A percentile compares a stretch with the other conserved stretches of the same genome.
Evolutionary conservation across 2,797 vertebrate species (phyloP).

Genomic region (Argya squamiceps): DNA sequence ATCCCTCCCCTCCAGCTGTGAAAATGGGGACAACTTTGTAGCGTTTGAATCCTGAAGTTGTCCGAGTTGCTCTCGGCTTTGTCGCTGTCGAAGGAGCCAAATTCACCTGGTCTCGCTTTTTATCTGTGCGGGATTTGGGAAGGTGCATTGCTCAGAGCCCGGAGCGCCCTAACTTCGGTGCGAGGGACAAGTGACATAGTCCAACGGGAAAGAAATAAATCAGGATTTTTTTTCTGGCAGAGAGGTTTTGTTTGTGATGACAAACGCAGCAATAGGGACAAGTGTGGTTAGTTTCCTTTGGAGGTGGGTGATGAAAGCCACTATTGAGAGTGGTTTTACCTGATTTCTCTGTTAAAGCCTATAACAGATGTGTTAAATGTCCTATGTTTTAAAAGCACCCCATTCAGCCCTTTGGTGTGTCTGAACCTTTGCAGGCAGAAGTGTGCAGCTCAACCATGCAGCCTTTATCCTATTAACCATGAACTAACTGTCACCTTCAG

Average conservation of each 20-base stretch:
- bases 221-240: background rate
- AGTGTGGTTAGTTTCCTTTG: background rate
- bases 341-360: constrained; percentile 52
- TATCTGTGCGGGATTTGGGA: background rate
- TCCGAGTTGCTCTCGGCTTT: background rate
- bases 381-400: constrained; percentile 79
- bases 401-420: constrained; percentile 82
- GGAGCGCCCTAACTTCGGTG: fast-evolving
- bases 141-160: fast-evolving
- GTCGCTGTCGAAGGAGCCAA: fast-evolving
- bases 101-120: background rate
- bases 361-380: constrained; percentile 97
- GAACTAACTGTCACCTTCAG: constrained; percentile 98
- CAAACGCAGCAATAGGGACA: background rate
- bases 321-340: constrained; percentile 28
- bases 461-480: constrained; percentile 97
- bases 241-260: background rate
- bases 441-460: constrained; percentile 85
- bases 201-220: background rate
- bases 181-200: background rate
- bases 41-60: background rate
- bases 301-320: background rate
- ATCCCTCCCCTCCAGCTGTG: background rate
- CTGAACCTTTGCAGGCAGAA: constrained; percentile 83
- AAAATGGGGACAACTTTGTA: fast-evolving